Conservation (phyloP, 2,888 invertebrate species). For the Eucriotettix oculatus region DNA sequence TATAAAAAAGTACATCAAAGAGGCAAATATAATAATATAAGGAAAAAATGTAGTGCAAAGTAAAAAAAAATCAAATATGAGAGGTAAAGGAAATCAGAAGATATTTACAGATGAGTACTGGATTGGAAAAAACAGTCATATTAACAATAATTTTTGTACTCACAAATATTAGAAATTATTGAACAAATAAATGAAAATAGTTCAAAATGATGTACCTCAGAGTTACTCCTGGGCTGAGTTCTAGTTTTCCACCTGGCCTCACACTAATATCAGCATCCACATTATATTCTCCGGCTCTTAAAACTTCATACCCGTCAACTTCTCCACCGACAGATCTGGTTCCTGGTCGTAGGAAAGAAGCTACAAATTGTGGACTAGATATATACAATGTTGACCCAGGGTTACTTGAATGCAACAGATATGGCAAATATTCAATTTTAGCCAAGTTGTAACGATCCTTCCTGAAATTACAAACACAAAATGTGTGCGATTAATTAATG, state of each 20-base stretch:
- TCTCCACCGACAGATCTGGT: slow-evolving; percentile 72
- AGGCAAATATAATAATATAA: too few relatives aligned
- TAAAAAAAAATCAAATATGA: too few relatives aligned
- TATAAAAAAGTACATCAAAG: too few relatives aligned
- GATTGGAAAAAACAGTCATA: too few relatives aligned
- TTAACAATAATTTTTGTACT: too few relatives aligned
- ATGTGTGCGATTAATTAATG: not conserved
- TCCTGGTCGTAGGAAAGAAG: slow-evolving; percentile 52
- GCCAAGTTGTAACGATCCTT: slow-evolving; percentile 92
- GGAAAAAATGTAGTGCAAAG: too few relatives aligned
- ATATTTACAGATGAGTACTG: too few relatives aligned
- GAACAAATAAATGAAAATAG: not conserved
- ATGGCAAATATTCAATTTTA: slow-evolving; percentile 79
- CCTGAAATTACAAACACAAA: slow-evolving; percentile 23
- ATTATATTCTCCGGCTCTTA: slow-evolving; percentile 70
- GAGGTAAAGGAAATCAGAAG: too few relatives aligned
- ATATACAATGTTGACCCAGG: slow-evolving; percentile 64
- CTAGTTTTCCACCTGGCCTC: slow-evolving; percentile 78
- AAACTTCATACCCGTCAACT: slow-evolving; percentile 75
- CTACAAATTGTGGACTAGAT: slow-evolving; percentile 56
- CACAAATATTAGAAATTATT: not conserved
- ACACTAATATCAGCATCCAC: slow-evolving; percentile 91
- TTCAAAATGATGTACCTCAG: slow-evolving; percentile 27
- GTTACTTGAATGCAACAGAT: slow-evolving; percentile 74
- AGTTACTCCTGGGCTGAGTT: slow-evolving; percentile 74